These are phyloP conservation scores for Drosophila heteroneura DNA, from an alignment of 2,888 invertebrate species.

Conservation along the genomic window DNA sequence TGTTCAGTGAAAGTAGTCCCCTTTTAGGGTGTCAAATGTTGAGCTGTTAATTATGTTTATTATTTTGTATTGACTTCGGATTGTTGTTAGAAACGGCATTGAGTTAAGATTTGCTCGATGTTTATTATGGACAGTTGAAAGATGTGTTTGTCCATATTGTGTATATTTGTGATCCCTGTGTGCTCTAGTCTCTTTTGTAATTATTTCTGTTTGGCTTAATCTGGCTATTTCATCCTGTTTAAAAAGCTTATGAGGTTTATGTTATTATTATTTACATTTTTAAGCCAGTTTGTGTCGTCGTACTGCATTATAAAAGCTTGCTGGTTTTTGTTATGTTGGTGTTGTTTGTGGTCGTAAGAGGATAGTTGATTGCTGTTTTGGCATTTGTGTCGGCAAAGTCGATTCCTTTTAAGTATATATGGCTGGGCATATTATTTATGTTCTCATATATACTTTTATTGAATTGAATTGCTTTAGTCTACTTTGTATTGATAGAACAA, in stretches of 20 bases:
- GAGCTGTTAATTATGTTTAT: not conserved
- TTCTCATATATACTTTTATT: not conserved
- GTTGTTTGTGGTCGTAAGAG: not conserved
- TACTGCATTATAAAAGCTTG: not conserved
- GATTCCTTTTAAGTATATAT: not conserved
- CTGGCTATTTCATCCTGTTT: not conserved
- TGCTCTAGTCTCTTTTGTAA: not conserved
- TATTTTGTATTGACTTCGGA: not conserved
- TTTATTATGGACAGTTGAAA: not conserved
- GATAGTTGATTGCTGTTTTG: conserved; percentile 1
- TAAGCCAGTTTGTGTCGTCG: not conserved
- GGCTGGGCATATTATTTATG: not conserved
- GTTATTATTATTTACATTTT: not conserved
- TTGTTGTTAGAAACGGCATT: not conserved
- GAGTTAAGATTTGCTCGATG: not conserved
- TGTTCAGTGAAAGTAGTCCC: not conserved
- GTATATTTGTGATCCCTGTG: not conserved
- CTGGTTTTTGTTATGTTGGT: not conserved
- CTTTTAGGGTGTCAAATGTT: not conserved
- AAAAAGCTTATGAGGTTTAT: not conserved
- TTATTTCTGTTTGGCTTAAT: not conserved
- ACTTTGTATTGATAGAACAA: not conserved
- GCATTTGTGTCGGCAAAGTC: conserved; percentile 1
- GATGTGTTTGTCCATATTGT: not conserved
- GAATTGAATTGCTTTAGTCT: not conserved